Evolutionary conservation across 2,797 vertebrate genomes (phyloP).

Genomic region (Poeciliopsis presidionis): DNA sequence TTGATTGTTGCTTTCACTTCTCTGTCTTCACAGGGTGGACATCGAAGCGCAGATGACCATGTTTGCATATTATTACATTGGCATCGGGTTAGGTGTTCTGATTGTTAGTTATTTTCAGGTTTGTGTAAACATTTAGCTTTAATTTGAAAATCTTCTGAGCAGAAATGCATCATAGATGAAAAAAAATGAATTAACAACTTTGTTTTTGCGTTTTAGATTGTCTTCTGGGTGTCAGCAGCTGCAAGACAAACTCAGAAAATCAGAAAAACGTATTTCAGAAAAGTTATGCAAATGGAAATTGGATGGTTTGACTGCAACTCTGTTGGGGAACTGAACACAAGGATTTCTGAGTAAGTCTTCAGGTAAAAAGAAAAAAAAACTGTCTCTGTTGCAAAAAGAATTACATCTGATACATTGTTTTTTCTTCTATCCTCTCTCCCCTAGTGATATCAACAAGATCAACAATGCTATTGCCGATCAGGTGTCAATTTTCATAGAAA

Average conservation of each 20-base stretch:
- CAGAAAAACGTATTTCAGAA: conserved; percentile 81
- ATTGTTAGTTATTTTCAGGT: conserved; percentile 84
- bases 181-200: neutral
- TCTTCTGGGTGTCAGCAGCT: conserved; percentile 81
- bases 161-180: neutral
- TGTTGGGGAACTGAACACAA: conserved; percentile 85
- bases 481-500: conserved; percentile 82
- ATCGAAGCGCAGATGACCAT: conserved; percentile 81
- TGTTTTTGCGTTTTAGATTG: conserved; percentile 65
- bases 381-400: conserved; percentile 5
- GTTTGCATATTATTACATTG: conserved; percentile 84
- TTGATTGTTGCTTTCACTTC: neutral
- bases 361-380: neutral
- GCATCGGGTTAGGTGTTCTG: conserved; percentile 77
- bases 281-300: conserved; percentile 87
- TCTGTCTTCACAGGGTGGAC: conserved; percentile 72
- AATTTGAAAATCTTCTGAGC: neutral
- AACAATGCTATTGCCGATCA: conserved; percentile 86
- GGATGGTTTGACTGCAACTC: conserved; percentile 88
- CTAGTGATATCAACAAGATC: conserved; percentile 85
- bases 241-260: conserved; percentile 81
- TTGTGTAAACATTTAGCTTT: conserved; percentile 14
- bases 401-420: neutral
- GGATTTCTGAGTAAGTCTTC: conserved; percentile 84
- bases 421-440: conserved; percentile 11